Evolutionary conservation across 2,888 invertebrate species (phyloP), one percentile per base, ranked within the genome.

Genomic region (Aricia artaxerxes): DNA sequence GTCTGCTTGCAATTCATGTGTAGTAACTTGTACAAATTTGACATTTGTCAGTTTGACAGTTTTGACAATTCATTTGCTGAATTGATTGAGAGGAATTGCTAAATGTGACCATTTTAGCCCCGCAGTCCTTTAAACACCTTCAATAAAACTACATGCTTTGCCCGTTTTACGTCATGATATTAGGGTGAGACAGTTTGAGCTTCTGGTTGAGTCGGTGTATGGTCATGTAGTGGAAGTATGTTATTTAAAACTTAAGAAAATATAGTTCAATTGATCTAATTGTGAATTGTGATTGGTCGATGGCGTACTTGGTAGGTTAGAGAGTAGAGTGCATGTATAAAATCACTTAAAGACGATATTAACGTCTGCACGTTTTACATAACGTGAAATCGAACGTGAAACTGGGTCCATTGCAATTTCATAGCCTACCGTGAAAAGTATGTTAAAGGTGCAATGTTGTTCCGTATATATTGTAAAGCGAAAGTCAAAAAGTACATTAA

Each of bases 351-450:
- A 69, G 69, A 69, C 31, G 35, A 35, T 69, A 69, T 69, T 13
- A 35, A 69, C 4, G 13, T 35, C 35, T 69, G 35, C 13, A 6
- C 7, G 53, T 38, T 53, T 77, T 77, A 57, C 60, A 61, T 60
- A 76, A 76, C 53, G 31, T 35, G n/a, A 13, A 75, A 24, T n/a
- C 24, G 24, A 31, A 75, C 75, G 24, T 61, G 11, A 69, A 69
- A 69, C 35, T 69, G 35, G 69, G 69, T 69, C 69, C 69, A 35
- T 69, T 69, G 35, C 35, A 69, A 69, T 69, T 69, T 69, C 13
- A 69, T 69, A 69, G 35, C 35, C 69, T 35, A 69, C 69, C 69
- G 69, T 69, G 35, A 69, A 35, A 69, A 38, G 69, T 38, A 69
- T 69, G 69, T 16, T 35, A 69, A 13, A 69, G 35, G 69, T 38